A percentile compares a stretch with the other conserved stretches of the same genome.
Conservation (phyloP, 2,888 invertebrate species). For the Scaptomyza cyrtandrae region DNA sequence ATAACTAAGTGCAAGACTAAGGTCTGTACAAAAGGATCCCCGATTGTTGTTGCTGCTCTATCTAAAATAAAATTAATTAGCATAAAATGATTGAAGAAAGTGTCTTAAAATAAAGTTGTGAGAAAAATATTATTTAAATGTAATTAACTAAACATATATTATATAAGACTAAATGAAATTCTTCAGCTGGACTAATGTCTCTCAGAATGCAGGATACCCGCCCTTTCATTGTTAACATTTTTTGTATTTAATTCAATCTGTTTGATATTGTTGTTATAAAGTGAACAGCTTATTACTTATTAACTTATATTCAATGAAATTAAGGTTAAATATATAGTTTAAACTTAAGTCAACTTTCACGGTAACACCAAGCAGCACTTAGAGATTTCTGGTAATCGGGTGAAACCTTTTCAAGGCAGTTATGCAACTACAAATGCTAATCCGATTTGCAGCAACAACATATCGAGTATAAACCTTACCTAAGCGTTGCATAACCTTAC, state of each 20-base stretch:
- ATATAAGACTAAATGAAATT: background rate
- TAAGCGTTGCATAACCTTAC: background rate
- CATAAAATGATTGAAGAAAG: background rate
- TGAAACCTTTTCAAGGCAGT: constrained; percentile 50
- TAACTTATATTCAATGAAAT: background rate
- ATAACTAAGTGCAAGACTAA: constrained; percentile 16
- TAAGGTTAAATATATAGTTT: background rate
- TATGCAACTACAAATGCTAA: constrained; percentile 25
- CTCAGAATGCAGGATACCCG: background rate
- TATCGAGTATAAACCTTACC: background rate
- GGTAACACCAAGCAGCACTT: constrained; percentile 5
- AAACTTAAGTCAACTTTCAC: constrained; percentile 1
- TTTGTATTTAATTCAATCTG: too few relatives aligned
- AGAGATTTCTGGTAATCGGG: background rate
- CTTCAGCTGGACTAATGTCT: background rate
- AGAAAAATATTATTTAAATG: background rate
- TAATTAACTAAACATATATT: too few relatives aligned
- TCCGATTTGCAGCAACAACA: constrained; percentile 33
- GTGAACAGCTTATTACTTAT: background rate
- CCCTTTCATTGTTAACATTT: too few relatives aligned
- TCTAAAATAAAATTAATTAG: background rate
- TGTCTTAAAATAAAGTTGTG: background rate
- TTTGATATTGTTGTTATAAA: too few relatives aligned
- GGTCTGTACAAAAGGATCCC: constrained; percentile 51
- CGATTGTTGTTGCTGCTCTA: constrained; percentile 4